Base-by-base conservation (phyloP, 2,113 vertebrate genomes). In the Sinocyclocheilus rhinocerous region DNA sequence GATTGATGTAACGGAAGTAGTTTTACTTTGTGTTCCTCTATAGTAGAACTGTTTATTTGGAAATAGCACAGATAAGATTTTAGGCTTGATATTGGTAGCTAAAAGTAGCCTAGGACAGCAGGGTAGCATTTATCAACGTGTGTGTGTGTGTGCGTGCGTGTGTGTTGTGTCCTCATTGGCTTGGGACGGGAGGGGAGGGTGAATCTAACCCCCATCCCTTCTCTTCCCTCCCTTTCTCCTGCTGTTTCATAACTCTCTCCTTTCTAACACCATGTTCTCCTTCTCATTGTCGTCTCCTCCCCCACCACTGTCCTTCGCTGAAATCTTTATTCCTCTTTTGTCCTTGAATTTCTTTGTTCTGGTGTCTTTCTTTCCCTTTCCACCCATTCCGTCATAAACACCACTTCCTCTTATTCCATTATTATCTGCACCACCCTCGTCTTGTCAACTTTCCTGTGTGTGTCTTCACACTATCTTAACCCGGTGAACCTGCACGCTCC, bases 101-200 rank as follows among this genome's bases (percentile, higher is more conserved):
- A 67, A 81, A 81, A 45, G 13, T 65, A 81, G 79, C 45, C n/a
- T 50, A 69, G 20, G 84, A 22, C 75, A 67, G 45, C 50, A 55
- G 39, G 33, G 26, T 79, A 52, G 22, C n/a, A 29, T 78, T 63
- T 36, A 79, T 36, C 50, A 57, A 55, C 26, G 7, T 50, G 10
- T 24, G n/a, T n/a, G 63, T 87, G 76, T 75, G 55, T 81, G 61
- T 84, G 76, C 86, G 1, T 12, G 45, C 8, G 45, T 48, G 50
- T 81, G 63, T 72, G 50, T 52, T 52, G 50, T 52, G 75, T 52
- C 50, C n/a, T 57, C 52, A 33, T 52, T 84, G 61, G 79, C 88
- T 73, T 33, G 88, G 90, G 88, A 80, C 84, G 91, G 87, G 85
- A 86, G 79, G 91, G 92, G 92, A 90, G 93, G 92, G 88, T n/a